Evolutionary conservation across 2,797 vertebrate species (phyloP).

Genomic region (Psittacula derbiana): DNA sequence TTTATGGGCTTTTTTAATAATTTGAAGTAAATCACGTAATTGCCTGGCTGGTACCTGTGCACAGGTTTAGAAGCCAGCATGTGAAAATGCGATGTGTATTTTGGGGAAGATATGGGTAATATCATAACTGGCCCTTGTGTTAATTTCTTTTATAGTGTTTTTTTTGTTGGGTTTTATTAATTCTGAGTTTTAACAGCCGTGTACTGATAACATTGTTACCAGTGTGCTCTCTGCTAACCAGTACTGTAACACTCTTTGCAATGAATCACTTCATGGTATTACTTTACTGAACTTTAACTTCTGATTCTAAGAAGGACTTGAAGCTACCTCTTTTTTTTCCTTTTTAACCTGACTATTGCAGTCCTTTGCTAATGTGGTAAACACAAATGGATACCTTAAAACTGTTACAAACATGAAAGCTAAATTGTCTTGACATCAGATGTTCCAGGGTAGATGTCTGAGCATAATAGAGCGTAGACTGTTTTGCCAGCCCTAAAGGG

Average conservation of each 20-base stretch:
- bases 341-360: not conserved
- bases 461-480: not conserved
- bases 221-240: not conserved
- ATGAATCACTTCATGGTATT: not conserved
- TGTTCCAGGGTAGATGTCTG: not conserved
- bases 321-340: not conserved
- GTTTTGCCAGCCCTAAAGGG: not conserved
- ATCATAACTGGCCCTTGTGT: not conserved
- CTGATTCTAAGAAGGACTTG: not conserved
- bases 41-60: not conserved
- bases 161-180: not conserved
- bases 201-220: not conserved
- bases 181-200: not conserved
- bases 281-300: not conserved
- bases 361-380: not conserved
- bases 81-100: not conserved
- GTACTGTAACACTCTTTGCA: not conserved
- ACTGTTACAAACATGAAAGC: not conserved
- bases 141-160: not conserved
- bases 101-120: not conserved
- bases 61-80: not conserved
- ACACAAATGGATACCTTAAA: not conserved
- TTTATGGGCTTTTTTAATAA: not conserved
- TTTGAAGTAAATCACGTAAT: not conserved
- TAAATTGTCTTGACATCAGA: not conserved